phyloP scores from a whole-genome alignment of 2,113 vertebrate genomes.

The Syngnathus floridae region DNA sequence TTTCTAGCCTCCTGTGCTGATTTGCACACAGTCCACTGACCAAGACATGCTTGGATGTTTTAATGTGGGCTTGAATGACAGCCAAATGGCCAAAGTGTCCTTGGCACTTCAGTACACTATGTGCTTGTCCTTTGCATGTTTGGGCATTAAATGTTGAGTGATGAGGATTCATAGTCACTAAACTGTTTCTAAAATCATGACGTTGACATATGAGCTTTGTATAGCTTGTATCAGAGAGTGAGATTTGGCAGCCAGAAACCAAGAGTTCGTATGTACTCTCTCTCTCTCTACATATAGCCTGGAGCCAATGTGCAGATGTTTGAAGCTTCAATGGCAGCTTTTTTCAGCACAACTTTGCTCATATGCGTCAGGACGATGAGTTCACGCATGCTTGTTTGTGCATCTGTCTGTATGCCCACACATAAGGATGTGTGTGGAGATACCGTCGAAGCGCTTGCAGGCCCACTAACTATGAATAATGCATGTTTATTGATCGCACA shows the following conservation, averaged over 20 bases:
- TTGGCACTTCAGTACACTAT: too few relatives aligned
- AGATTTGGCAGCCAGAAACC: not conserved
- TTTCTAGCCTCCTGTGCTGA: too few relatives aligned
- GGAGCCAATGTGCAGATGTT: conserved; percentile 5
- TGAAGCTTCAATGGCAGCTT: conserved; percentile 9
- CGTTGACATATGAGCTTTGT: not conserved
- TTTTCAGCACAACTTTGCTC: not conserved
- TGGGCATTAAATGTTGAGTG: not conserved
- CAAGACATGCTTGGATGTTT: too few relatives aligned
- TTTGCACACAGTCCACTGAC: too few relatives aligned
- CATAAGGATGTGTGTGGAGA: conserved; percentile 19
- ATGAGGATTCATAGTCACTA: not conserved
- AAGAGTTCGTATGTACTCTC: not conserved
- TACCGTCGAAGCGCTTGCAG: conserved; percentile 50
- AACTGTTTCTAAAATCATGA: not conserved
- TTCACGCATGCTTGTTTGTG: conserved; percentile 6
- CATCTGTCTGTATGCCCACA: conserved; percentile 24
- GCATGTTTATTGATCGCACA: conserved; percentile 59
- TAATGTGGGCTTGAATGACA: too few relatives aligned
- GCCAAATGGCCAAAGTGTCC: too few relatives aligned
- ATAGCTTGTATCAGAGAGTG: not conserved
- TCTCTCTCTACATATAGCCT: not conserved
- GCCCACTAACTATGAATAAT: conserved; percentile 64
- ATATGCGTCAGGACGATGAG: not conserved
- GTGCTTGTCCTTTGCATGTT: not conserved